A percentile compares a stretch with the other conserved stretches of the same genome.
phyloP scores from a whole-genome alignment of 2,888 invertebrate species.

The Xestia c-nigrum region DNA sequence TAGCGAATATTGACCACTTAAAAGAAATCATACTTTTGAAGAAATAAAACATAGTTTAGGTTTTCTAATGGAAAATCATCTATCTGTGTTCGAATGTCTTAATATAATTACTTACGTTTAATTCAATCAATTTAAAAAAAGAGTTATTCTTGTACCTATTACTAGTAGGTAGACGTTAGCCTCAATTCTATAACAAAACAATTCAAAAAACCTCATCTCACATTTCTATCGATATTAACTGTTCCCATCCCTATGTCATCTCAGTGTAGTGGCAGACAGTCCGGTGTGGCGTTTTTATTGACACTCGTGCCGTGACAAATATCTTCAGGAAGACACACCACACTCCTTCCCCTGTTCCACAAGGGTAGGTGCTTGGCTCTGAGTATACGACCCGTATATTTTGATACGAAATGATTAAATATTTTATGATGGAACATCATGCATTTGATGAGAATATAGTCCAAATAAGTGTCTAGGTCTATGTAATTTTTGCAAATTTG shows the following conservation, averaged over 20 bases:
- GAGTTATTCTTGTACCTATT: neutral
- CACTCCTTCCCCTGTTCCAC: slow-evolving; percentile 68
- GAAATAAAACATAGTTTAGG: neutral
- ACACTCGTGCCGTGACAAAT: slow-evolving; percentile 90
- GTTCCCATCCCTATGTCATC: slow-evolving; percentile 74
- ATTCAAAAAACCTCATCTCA: neutral
- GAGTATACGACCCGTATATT: slow-evolving; percentile 63
- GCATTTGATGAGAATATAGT: slow-evolving; percentile 10
- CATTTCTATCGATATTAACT: slow-evolving; percentile 35
- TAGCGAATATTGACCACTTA: too few species aligned
- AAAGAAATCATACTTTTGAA: neutral
- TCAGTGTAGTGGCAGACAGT: slow-evolving; percentile 86
- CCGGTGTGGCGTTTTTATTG: slow-evolving; percentile 91
- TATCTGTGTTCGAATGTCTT: neutral
- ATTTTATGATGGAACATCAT: slow-evolving; percentile 54
- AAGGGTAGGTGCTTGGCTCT: slow-evolving; percentile 59
- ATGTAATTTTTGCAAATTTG: neutral
- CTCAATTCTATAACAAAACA: neutral
- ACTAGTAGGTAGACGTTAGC: neutral
- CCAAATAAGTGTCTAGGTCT: neutral
- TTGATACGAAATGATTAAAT: slow-evolving; percentile 52
- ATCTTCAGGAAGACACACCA: slow-evolving; percentile 79
- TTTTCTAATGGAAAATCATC: neutral
- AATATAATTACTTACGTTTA: neutral
- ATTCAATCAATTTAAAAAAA: neutral